Evolutionary conservation across 2,888 invertebrate genomes (phyloP), one percentile per base, ranked within the genome.

Genomic region (Heteromyza rotundicornis): DNA sequence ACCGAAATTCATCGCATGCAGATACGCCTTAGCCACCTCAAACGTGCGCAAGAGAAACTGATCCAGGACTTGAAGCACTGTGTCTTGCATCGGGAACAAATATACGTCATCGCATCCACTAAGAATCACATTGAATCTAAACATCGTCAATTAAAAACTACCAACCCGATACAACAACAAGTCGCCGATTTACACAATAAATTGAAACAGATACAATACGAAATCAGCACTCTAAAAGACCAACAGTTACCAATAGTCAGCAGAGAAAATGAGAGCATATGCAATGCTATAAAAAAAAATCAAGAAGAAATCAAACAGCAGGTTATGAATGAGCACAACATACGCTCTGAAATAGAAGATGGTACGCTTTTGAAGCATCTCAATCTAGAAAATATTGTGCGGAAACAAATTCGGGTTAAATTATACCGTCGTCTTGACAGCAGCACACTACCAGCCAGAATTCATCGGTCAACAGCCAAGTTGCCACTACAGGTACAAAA

Each of bases 1-100:
- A 86, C 85, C 40, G 94, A 94, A 85, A 93, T 94, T 74, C 93
- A 93, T 72, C 86, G 90, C 69, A 94, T 94, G 94, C 88, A 91
- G 82, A 91, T 92, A 44, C 76, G 83, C 2, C 75, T 74, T 50
- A 74, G 68, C 23, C 82, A 83, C 63, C 67, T 83, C 1, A 80
- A 77, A 35, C 75, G 80, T 1, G 80, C 83, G 0, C 83, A 83
- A 63, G 80, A 83, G 44, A 81, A 79, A 67, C 69, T 83, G 44
- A 85, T 89, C 36, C 84, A 84, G 52, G 90, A 90, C 74, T 83
- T 90, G 79, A 88, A 90, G 66, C 85, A 87, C 69, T 89, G 89
- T 68, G 85, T 91, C 2, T 84, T 86, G 44, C 85, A 89, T 68
- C 84, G 90, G 47, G 90, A 90, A 65, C 84, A 86, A 49, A 89